A percentile compares a stretch with the other conserved stretches of the same genome.
These are phyloP conservation scores for Papilio aristodemus DNA, from an alignment of 1,140 invertebrate species.

Conservation along the genomic window DNA sequence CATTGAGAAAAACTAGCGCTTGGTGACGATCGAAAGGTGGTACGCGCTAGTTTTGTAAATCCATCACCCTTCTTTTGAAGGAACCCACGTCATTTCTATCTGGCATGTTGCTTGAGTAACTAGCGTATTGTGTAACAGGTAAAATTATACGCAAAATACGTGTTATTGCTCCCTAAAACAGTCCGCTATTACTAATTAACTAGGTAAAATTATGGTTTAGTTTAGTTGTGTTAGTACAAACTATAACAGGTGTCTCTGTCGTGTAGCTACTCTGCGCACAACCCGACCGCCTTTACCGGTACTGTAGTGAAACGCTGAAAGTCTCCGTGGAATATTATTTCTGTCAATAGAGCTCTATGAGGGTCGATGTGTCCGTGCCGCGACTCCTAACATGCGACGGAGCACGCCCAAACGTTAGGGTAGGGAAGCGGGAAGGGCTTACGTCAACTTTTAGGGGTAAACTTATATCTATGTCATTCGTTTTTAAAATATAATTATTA, in stretches of 20 bases:
- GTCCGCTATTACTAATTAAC: no score
- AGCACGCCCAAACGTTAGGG: neutral
- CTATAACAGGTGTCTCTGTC: conserved; percentile 29
- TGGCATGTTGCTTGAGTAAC: no score
- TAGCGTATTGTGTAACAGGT: no score
- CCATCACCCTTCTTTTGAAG: no score
- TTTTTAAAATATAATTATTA: no score
- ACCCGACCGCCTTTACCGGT: conserved; percentile 19
- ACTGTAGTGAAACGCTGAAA: conserved; percentile 38
- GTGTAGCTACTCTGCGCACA: conserved; percentile 32
- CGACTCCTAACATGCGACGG: neutral
- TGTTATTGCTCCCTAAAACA: no score
- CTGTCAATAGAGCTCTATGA: conserved; percentile 44
- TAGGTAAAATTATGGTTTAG: no score
- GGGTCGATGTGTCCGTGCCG: conserved; percentile 28
- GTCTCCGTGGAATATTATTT: conserved; percentile 49
- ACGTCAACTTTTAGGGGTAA: neutral
- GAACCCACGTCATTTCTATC: no score
- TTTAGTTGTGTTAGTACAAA: neutral
- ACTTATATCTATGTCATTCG: neutral
- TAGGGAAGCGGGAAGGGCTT: neutral
- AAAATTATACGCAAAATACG: no score
- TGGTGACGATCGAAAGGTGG: no score
- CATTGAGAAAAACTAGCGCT: no score
- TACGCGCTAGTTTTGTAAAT: no score